Percentiles rank a stretch among this genome's conserved stretches.
Conservation (phyloP, 2,888 invertebrate species). For the Drosophila mettleri region DNA sequence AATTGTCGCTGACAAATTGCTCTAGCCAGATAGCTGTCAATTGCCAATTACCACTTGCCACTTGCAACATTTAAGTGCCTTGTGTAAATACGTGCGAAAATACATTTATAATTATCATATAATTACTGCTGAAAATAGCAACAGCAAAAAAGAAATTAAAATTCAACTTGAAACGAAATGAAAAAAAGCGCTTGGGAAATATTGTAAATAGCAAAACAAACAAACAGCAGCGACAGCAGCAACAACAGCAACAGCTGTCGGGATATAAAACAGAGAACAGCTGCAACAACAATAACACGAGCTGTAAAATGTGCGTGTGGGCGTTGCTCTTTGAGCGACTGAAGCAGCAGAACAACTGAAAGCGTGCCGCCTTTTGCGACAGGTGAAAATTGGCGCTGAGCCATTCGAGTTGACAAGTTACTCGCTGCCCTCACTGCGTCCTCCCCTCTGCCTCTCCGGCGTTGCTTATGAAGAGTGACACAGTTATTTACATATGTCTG, state of each 20-base stretch:
- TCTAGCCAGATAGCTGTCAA: constrained; percentile 12
- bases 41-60: constrained; percentile 9
- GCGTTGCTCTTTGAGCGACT: constrained; percentile 6
- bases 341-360: constrained; percentile 14
- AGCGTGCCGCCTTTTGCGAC: constrained; percentile 43
- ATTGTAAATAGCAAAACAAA: constrained; percentile 64
- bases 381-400: constrained; percentile 70
- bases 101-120: constrained; percentile 40
- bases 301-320: constrained; percentile 9
- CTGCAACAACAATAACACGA: constrained; percentile 37
- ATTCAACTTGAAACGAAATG: constrained; percentile 29
- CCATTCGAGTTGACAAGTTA: constrained; percentile 63
- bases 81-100: constrained; percentile 27
- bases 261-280: constrained; percentile 27
- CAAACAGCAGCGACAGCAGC: constrained; percentile 18
- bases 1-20: constrained; percentile 23
- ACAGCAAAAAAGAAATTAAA: constrained; percentile 20
- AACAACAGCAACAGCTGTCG: constrained; percentile 27
- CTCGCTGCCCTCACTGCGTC: not conserved
- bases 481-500: constrained; percentile 74
- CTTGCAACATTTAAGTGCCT: constrained; percentile 3
- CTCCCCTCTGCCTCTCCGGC: not conserved
- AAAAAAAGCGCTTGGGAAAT: constrained; percentile 41
- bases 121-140: constrained; percentile 33
- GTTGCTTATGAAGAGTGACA: constrained; percentile 18